Conservation (phyloP, 53 echinoderm and acorn worm species). For the Luidia sarsii region DNA sequence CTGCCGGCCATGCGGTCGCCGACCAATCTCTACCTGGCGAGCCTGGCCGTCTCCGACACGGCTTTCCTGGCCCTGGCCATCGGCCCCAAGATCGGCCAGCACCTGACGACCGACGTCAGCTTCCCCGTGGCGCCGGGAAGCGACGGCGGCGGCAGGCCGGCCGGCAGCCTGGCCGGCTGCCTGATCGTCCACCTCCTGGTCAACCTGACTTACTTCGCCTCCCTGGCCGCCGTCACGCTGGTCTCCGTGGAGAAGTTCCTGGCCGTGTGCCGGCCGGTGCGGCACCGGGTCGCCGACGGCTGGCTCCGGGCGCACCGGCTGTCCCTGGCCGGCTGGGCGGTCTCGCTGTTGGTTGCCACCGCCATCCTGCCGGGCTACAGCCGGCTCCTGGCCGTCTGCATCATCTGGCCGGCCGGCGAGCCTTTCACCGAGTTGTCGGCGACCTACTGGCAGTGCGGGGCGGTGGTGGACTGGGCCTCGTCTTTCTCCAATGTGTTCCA, state of each 20-base stretch:
- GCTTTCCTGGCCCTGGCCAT: conserved; percentile 67
- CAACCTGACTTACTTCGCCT: conserved; percentile 68
- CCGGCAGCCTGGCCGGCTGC: conserved; percentile 37
- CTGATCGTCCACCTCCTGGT: conserved; percentile 43
- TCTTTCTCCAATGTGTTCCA: conserved; percentile 58
- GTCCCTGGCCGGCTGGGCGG: conserved; percentile 45
- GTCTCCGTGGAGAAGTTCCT: conserved; percentile 83
- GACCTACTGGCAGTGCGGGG: conserved; percentile 38
- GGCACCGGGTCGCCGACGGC: conserved; percentile 57
- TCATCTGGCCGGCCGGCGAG: conserved; percentile 61
- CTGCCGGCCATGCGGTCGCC: conserved; percentile 78
- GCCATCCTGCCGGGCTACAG: conserved; percentile 62
- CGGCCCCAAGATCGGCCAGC: conserved; percentile 64
- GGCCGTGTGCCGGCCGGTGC: conserved; percentile 74
- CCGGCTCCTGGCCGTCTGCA: conserved; percentile 27
- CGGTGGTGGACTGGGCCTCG: not conserved
- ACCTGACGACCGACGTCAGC: conserved; percentile 38
- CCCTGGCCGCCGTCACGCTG: conserved; percentile 70
- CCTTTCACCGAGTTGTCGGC: conserved; percentile 27
- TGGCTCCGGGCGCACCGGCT: conserved; percentile 52
- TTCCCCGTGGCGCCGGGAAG: conserved; percentile 62
- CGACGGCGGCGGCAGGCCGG: conserved; percentile 30
- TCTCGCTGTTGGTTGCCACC: conserved; percentile 51
- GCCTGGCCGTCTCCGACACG: conserved; percentile 77
- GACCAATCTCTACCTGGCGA: conserved; percentile 88